Evolutionary conservation across 2,888 invertebrate species (phyloP).

Genomic region (Caenorhabditis doughertyi): DNA sequence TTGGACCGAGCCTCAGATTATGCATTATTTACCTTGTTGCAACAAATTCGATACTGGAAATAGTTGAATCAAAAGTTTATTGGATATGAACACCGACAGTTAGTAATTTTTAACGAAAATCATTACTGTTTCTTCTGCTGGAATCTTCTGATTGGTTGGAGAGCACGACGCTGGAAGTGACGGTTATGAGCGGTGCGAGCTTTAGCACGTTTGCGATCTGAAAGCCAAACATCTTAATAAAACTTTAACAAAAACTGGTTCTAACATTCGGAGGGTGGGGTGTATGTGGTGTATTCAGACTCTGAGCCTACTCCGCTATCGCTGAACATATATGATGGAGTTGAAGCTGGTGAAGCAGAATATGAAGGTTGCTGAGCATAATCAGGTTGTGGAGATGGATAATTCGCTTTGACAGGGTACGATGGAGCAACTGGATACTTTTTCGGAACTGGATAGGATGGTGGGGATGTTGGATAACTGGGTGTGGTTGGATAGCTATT

Average conservation of each 20-base stretch:
- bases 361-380: slow-evolving; percentile 39
- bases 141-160: slow-evolving; percentile 44
- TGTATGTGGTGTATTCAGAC: not conserved
- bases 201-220: slow-evolving; percentile 45
- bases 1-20: no score
- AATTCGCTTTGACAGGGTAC: slow-evolving; percentile 19
- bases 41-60: no score
- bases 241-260: no score
- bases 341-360: slow-evolving; percentile 28
- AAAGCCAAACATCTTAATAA: no score
- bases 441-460: slow-evolving; percentile 36
- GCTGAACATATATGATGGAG: slow-evolving; percentile 12
- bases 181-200: slow-evolving; percentile 36
- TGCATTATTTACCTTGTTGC: no score
- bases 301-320: slow-evolving; percentile 5
- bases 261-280: no score
- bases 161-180: slow-evolving; percentile 49
- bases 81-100: no score
- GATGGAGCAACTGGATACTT: slow-evolving; percentile 28
- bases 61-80: no score
- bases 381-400: slow-evolving; percentile 25
- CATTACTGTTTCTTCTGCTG: slow-evolving; percentile 30
- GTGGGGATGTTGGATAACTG: slow-evolving; percentile 10
- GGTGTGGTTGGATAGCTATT: slow-evolving; percentile 24
- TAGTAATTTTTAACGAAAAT: no score